Base-by-base conservation (phyloP, 2,888 invertebrate species). In the Idaea straminata region DNA sequence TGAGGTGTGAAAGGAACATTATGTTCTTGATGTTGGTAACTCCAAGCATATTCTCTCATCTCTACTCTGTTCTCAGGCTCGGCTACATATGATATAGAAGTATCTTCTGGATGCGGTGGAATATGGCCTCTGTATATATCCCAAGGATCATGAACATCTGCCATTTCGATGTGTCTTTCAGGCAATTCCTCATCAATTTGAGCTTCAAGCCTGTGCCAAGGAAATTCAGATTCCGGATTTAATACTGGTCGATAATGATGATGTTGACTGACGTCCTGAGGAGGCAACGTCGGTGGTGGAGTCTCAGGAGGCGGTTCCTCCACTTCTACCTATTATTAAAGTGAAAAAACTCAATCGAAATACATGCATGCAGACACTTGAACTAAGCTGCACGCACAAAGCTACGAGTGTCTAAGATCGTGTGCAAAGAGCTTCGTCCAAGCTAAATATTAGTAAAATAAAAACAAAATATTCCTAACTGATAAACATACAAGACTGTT, bases 61-160 rank as follows among this genome's bases (percentile, higher is more conserved):
- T 87, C 85, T 69, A 83, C 83, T 35, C 77, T 78, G 72, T 83
- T 78, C 59, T 86, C 83, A 25, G 73, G 58, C 67, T 73, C 77
- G 64, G 71, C 75, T 57, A 78, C 75, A 5, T 68, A 68, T 34
- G 77, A 70, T 59, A 69, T 71, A n/a, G 68, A 59, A 36, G 65
- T 65, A 61, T 83, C 78, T 35, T 85, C 78, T 61, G 73, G 70
- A 61, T 74, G 78, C 5, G 86, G 87, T 62, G 90, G 91, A 76
- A 93, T 91, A 69, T 92, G 86, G 74, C 93, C 93, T 84, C 93
- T 92, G 84, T 95, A 96, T 78, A 94, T 92, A 76, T 96, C 94
- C 97, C 97, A 97, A 65, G 96, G 97, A 93, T 97, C 96, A 87
- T 86, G 79, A 72, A 88, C 83, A 68, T 89, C 81, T 57, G 82